phyloP scores from a whole-genome alignment of 2,797 vertebrate genomes.

The Coreius guichenoti region DNA sequence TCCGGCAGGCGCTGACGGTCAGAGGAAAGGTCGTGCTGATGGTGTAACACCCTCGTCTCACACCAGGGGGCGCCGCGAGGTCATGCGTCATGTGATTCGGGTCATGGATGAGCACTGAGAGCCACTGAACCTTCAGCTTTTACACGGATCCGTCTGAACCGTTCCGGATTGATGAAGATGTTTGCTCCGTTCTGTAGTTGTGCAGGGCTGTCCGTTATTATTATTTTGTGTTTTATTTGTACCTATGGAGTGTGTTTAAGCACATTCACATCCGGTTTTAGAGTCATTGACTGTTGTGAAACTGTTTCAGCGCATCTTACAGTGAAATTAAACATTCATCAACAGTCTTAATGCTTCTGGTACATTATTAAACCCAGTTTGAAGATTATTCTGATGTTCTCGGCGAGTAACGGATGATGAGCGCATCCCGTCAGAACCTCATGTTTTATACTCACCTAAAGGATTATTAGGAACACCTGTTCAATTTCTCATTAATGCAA shows the following conservation, averaged over 20 bases:
- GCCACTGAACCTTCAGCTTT: background rate
- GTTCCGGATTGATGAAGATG: background rate
- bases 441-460: too few relatives aligned
- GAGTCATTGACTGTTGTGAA: background rate
- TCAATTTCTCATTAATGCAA: too few relatives aligned
- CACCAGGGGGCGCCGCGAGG: conserved; percentile 1
- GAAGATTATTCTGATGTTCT: too few relatives aligned
- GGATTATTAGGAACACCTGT: too few relatives aligned
- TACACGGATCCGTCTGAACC: too few relatives aligned
- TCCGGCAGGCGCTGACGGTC: conserved; percentile 81
- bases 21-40: background rate
- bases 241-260: background rate
- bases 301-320: background rate
- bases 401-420: too few relatives aligned
- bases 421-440: too few relatives aligned
- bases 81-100: background rate
- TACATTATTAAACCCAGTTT: background rate
- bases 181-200: background rate
- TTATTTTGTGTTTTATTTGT: background rate
- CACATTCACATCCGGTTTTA: background rate
- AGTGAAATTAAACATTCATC: background rate
- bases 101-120: background rate
- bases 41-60: background rate
- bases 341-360: background rate
- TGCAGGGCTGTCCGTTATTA: background rate